A percentile compares a stretch with the other conserved stretches of the same genome.
Conservation (phyloP, 2,888 invertebrate genomes). For the Heliconius cydno region DNA sequence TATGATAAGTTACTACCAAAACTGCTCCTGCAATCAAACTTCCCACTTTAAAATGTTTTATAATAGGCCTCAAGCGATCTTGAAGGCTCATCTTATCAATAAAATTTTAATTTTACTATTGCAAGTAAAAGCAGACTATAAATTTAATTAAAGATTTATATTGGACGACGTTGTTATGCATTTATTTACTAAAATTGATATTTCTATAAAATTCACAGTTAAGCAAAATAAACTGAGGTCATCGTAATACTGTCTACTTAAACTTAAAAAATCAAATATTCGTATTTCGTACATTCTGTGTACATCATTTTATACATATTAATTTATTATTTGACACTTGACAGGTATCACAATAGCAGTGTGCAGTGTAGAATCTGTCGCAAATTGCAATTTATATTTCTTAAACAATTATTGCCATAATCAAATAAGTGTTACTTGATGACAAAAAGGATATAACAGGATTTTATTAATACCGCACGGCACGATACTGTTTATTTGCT, state of each 20-base stretch:
- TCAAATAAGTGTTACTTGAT: neutral
- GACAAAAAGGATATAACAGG: no score
- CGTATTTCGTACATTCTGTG: neutral
- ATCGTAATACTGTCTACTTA: neutral
- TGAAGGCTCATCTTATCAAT: constrained; percentile 61
- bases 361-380: neutral
- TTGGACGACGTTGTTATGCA: neutral
- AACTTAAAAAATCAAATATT: neutral
- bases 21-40: constrained; percentile 59
- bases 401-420: neutral
- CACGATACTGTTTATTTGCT: neutral
- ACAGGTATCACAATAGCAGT: neutral
- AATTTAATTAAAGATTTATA: neutral
- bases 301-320: neutral
- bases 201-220: neutral
- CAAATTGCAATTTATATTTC: neutral
- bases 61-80: constrained; percentile 61
- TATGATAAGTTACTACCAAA: constrained; percentile 63
- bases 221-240: neutral
- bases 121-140: neutral
- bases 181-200: neutral
- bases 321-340: neutral
- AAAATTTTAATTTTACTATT: neutral
- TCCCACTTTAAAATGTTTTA: constrained; percentile 63
- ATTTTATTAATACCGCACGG: neutral